These are phyloP conservation scores for Gulo gulo DNA, from an alignment of 2,113 vertebrate species.

Conservation along the genomic window DNA sequence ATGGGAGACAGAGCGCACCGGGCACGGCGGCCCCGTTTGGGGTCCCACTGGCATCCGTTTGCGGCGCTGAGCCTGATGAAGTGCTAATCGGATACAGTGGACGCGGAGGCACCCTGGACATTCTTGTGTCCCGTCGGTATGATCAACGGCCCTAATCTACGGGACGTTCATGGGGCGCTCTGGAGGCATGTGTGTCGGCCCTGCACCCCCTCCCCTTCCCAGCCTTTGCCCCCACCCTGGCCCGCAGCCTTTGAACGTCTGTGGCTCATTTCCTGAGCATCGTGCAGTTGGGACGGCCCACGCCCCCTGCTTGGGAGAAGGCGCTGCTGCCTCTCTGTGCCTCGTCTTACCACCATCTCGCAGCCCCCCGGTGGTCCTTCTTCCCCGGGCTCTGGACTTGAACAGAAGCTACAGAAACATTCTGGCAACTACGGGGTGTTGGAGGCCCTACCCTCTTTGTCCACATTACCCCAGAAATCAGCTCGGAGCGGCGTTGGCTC, in stretches of 20 bases:
- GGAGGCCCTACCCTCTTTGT: too few species aligned
- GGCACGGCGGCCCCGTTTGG: rapidly evolving
- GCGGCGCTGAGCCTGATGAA: not conserved
- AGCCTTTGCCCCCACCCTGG: rapidly evolving
- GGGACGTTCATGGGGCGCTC: not conserved
- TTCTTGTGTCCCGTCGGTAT: not conserved
- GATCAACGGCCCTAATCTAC: rapidly evolving
- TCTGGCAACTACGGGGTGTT: rapidly evolving
- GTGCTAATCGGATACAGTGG: not conserved
- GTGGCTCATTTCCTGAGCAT: not conserved
- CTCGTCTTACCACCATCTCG: rapidly evolving
- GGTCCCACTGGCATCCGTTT: not conserved
- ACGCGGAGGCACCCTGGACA: not conserved
- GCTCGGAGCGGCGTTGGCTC: rapidly evolving
- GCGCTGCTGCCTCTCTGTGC: rapidly evolving
- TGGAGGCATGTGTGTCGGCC: rapidly evolving
- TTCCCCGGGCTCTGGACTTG: rapidly evolving
- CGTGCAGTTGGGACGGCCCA: rapidly evolving
- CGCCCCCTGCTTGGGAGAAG: rapidly evolving
- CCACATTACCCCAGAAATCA: rapidly evolving
- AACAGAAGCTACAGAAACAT: rapidly evolving
- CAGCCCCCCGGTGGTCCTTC: rapidly evolving
- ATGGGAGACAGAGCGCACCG: not conserved
- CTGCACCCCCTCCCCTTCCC: rapidly evolving
- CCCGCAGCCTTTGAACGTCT: not conserved